A percentile compares a stretch with the other conserved stretches of the same genome.
These are phyloP conservation scores for Silurus aristotelis DNA, from an alignment of 2,797 vertebrate species.

Conservation along the genomic window DNA sequence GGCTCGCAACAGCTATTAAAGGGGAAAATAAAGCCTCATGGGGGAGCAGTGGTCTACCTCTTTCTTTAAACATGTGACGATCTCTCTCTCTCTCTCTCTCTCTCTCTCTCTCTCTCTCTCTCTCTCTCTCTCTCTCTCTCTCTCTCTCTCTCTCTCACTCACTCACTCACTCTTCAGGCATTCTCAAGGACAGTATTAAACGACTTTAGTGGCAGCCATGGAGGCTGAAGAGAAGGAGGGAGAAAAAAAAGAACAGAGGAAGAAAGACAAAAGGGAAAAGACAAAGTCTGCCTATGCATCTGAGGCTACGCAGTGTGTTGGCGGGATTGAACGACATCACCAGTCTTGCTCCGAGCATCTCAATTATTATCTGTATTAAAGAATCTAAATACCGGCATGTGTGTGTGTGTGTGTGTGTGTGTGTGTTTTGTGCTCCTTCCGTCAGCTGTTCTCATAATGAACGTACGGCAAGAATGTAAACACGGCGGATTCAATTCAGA, in stretches of 20 bases:
- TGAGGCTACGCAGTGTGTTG: slow-evolving; percentile 24
- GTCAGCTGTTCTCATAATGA: slow-evolving; percentile 44
- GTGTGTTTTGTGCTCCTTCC: neutral
- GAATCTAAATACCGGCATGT: slow-evolving; percentile 22
- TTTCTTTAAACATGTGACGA: slow-evolving; percentile 91
- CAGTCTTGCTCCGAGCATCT: slow-evolving; percentile 68
- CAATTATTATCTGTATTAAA: slow-evolving; percentile 48
- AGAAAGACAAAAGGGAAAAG: slow-evolving; percentile 40
- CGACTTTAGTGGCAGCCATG: slow-evolving; percentile 88
- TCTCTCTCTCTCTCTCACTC: slow-evolving; percentile 12
- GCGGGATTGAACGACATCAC: slow-evolving; percentile 9
- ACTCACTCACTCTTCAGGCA: slow-evolving; percentile 72
- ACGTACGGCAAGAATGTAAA: slow-evolving; percentile 40
- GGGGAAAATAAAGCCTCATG: slow-evolving; percentile 97
- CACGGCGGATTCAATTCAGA: slow-evolving; percentile 42
- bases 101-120: neutral
- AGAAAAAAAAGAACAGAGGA: slow-evolving; percentile 42
- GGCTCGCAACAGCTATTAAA: slow-evolving; percentile 99
- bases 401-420: neutral
- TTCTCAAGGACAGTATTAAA: slow-evolving; percentile 98
- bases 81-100: slow-evolving; percentile 7
- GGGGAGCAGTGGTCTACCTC: slow-evolving; percentile 88
- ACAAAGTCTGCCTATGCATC: slow-evolving; percentile 46
- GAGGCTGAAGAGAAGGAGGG: slow-evolving; percentile 71
- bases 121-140: neutral